phyloP scores from a whole-genome alignment of 2,113 vertebrate genomes.

The Neogale vison region DNA sequence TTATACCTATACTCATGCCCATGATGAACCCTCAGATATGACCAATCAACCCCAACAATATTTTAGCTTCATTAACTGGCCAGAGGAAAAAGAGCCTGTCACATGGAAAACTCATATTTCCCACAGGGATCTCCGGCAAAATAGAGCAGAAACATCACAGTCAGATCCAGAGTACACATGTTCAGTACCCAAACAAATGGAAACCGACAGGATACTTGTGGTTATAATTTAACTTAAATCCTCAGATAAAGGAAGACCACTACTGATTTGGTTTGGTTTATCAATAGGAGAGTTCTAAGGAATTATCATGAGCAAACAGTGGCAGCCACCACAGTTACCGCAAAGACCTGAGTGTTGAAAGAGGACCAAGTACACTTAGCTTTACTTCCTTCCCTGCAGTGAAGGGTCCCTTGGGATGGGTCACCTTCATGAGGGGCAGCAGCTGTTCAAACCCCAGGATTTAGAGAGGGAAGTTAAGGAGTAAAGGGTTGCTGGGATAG shows the following conservation, averaged over 20 bases:
- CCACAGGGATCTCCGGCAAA: neutral
- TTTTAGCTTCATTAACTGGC: neutral
- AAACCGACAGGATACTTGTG: neutral
- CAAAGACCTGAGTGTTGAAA: neutral
- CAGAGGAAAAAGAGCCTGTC: slow-evolving; percentile 10
- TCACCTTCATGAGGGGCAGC: neutral
- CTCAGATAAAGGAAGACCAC: slow-evolving; percentile 48
- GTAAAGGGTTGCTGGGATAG: neutral
- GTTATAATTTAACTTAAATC: slow-evolving; percentile 26
- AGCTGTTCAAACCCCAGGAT: neutral
- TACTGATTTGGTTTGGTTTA: neutral
- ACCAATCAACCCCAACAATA: neutral
- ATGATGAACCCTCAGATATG: neutral
- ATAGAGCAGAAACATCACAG: slow-evolving; percentile 40
- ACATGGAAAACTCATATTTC: slow-evolving; percentile 18
- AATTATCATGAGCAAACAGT: neutral
- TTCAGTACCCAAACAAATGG: neutral
- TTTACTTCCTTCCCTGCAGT: neutral
- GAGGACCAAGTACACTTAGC: neutral
- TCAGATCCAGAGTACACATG: neutral
- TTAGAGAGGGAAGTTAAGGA: neutral
- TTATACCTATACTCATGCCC: neutral
- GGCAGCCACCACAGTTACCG: neutral
- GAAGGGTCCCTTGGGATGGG: neutral
- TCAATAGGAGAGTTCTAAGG: neutral